A percentile compares a stretch with the other conserved stretches of the same genome.
These are phyloP conservation scores for Clytia hemisphaerica DNA, from an alignment of 30 jellyfish, hydroid and myxozoan genomes.

Conservation along the genomic window DNA sequence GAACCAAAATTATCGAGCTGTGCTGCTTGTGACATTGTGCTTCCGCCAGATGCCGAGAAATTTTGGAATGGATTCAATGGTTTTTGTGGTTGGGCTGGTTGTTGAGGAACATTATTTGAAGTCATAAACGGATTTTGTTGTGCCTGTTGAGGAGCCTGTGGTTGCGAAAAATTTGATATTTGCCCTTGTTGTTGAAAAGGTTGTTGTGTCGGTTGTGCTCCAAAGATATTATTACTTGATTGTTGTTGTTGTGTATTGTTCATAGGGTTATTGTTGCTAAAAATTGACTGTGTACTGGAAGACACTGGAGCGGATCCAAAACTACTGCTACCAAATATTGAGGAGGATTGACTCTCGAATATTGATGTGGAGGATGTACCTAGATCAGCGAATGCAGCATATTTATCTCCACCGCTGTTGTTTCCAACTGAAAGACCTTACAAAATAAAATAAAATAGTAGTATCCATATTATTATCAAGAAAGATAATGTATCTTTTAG, in stretches of 20 bases:
- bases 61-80: conserved; percentile 80
- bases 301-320: conserved; percentile 3
- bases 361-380: too few species aligned
- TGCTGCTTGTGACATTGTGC: conserved; percentile 15
- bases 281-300: background rate
- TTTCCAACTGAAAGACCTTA: too few species aligned
- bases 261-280: too few species aligned
- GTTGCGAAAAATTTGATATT: too few species aligned
- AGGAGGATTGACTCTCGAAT: conserved; percentile 8
- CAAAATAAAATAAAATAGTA: too few species aligned
- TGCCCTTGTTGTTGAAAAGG: conserved; percentile 39
- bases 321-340: conserved; percentile 17
- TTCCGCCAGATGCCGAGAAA: background rate
- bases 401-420: too few species aligned
- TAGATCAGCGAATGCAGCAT: conserved; percentile 27
- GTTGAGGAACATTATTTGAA: conserved; percentile 74
- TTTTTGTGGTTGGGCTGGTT: conserved; percentile 81
- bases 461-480: too few species aligned
- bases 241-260: conserved; percentile 2
- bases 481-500: too few species aligned
- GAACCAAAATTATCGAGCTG: background rate
- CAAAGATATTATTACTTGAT: conserved; percentile 15
- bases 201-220: conserved; percentile 40
- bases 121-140: conserved; percentile 97
- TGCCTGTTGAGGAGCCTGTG: conserved; percentile 28